phyloP scores from a whole-genome alignment of 2,113 vertebrate genomes.

The Phasianus colchicus region DNA sequence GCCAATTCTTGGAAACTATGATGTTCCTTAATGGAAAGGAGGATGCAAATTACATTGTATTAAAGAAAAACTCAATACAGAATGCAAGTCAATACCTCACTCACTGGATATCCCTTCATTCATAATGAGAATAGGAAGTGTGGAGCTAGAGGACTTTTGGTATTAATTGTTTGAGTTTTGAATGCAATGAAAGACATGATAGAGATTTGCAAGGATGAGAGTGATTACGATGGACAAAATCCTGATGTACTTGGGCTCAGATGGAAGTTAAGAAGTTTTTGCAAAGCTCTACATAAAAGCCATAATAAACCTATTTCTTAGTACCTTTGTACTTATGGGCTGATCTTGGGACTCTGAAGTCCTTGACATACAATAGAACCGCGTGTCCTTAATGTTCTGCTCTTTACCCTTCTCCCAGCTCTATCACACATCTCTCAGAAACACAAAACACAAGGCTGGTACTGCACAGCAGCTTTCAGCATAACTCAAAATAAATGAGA shows the following conservation, averaged over 20 bases:
- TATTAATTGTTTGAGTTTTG: too few species aligned
- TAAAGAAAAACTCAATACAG: background rate
- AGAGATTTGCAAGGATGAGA: background rate
- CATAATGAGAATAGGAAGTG: background rate
- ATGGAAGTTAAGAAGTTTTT: background rate
- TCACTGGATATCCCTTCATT: background rate
- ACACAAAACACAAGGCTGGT: background rate
- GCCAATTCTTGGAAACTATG: background rate
- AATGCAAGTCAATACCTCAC: background rate
- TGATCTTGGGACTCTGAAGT: background rate
- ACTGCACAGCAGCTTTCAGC: background rate
- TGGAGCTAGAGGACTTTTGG: background rate
- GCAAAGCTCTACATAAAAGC: background rate
- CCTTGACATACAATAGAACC: background rate
- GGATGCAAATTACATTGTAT: background rate
- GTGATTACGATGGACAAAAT: background rate
- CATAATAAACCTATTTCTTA: background rate
- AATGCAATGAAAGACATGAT: background rate
- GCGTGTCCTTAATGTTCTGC: background rate
- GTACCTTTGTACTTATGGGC: background rate
- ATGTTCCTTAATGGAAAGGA: background rate
- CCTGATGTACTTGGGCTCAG: background rate
- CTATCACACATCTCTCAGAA: background rate
- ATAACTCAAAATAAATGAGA: background rate
- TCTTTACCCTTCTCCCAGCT: background rate